Evolutionary conservation across 1,140 invertebrate genomes (phyloP).

Genomic region (Brachionus plicatilis): DNA sequence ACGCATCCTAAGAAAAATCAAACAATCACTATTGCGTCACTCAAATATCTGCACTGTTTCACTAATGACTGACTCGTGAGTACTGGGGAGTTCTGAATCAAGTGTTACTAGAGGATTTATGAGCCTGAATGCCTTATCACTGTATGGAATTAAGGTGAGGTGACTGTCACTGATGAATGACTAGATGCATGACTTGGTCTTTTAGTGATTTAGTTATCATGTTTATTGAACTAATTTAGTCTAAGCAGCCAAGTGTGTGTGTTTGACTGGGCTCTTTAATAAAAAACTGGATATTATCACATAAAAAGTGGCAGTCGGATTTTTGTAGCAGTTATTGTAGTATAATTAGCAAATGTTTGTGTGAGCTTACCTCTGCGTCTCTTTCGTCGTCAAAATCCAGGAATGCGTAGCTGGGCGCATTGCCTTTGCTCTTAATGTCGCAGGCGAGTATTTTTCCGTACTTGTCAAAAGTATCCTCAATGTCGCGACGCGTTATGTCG

Average conservation of each 20-base stretch:
- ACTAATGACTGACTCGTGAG: neutral
- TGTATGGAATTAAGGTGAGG: neutral
- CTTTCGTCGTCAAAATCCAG: conserved; percentile 89
- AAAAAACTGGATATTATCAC: neutral
- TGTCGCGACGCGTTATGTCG: neutral
- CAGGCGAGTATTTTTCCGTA: conserved; percentile 16
- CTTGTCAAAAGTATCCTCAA: conserved; percentile 33
- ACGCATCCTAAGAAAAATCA: conserved; percentile 40
- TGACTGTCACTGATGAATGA: neutral
- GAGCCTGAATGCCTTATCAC: neutral
- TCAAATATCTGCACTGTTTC: neutral
- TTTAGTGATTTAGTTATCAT: neutral
- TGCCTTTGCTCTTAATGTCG: conserved; percentile 39
- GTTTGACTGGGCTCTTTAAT: neutral
- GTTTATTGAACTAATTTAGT: neutral
- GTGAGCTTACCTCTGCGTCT: conserved; percentile 70
- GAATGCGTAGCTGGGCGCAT: conserved; percentile 74
- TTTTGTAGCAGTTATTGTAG: neutral
- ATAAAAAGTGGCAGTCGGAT: neutral
- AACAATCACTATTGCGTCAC: neutral
- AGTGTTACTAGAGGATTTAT: neutral
- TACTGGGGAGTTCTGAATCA: neutral
- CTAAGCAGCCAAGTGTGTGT: neutral
- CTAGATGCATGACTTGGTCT: neutral
- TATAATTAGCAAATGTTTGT: conserved; percentile 59